phyloP scores from a whole-genome alignment of 1,140 invertebrate species.

The Pseudomyrmex dendroicus region DNA sequence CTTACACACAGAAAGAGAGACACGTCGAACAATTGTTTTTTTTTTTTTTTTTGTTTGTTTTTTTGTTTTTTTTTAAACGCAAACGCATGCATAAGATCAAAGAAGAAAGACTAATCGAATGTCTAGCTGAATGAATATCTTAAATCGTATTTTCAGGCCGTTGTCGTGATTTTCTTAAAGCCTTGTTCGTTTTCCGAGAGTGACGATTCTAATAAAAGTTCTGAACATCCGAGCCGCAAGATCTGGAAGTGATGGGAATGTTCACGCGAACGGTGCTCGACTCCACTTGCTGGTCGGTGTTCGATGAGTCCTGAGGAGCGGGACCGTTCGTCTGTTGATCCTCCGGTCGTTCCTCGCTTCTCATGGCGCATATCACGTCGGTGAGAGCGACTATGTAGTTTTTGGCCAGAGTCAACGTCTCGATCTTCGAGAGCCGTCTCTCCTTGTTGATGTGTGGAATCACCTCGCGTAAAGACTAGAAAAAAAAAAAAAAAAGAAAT shows the following conservation, averaged over 20 bases:
- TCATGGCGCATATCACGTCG: slow-evolving; percentile 92
- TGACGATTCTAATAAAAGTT: slow-evolving; percentile 56
- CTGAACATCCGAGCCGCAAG: slow-evolving; percentile 69
- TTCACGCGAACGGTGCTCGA: slow-evolving; percentile 62
- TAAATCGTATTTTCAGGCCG: slow-evolving; percentile 10
- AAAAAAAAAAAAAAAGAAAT: slow-evolving; percentile 67
- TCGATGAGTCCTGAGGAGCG: slow-evolving; percentile 55
- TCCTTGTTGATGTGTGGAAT: slow-evolving; percentile 97
- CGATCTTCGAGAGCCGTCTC: slow-evolving; percentile 94
- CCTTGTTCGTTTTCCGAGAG: slow-evolving; percentile 59
- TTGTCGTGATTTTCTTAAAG: slow-evolving; percentile 53
- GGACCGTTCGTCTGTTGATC: slow-evolving; percentile 59
- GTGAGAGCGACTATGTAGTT: slow-evolving; percentile 97
- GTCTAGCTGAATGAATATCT: background rate
- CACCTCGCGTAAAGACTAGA: slow-evolving; percentile 93
- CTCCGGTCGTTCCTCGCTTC: slow-evolving; percentile 84
- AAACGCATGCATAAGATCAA: slow-evolving; percentile 39
- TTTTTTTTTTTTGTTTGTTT: no score
- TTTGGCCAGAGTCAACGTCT: slow-evolving; percentile 95
- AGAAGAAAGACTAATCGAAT: slow-evolving; percentile 40
- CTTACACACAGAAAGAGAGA: background rate
- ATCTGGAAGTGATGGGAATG: slow-evolving; percentile 72
- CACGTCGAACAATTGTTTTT: no score
- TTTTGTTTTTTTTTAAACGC: background rate
- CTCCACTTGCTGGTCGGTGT: slow-evolving; percentile 52